Base-by-base conservation (phyloP, 1,140 invertebrate species). In the Cotesia typhae region DNA sequence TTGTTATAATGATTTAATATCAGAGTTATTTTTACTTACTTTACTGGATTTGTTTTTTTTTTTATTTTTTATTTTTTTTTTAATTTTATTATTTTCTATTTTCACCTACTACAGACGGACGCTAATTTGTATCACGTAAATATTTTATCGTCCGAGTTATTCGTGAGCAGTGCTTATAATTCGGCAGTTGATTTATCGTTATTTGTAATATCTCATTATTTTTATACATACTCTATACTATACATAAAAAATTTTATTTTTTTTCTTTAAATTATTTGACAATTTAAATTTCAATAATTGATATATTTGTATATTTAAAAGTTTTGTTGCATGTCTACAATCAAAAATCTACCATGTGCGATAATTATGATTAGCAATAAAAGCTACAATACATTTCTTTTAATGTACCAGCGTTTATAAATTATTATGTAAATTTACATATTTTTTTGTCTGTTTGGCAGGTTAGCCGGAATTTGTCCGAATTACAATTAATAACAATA, bases 351-450 rank as follows among this genome's bases (percentile, higher is more conserved):
- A 85, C 79, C 65, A 84, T 80, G 84, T 85, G 85, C 83, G 77
- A 76, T 85, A 82, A 85, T 80, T 82, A 82, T 75, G 79, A 79
- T 71, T 85, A 86, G 85, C 82, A 79, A 85, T 86, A 84, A 85
- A 85, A 85, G 83, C 84, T 86, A 86, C 81, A 80, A 83, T 47
- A 47, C 85, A 84, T 82, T 82, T 81, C 76, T 66, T 83, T 82
- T 82, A 84, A 84, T 84, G 77, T 84, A 83, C 81, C 81, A 84
- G 83, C 79, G 83, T 85, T 84, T 78, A 78, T 82, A 78, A 77
- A 74, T 59, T 59, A 3, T 28, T 20, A 59, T 59, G 28, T 28
- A 47, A 47, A 9, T 47, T 47, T 47, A 47, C 5, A 28, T 47
- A 10, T 47, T 47, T 9, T 9, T 47, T 47, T 47, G 6, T 47